Evolutionary conservation across 2,888 invertebrate genomes (phyloP).

Genomic region (Vesta saturnalis): DNA sequence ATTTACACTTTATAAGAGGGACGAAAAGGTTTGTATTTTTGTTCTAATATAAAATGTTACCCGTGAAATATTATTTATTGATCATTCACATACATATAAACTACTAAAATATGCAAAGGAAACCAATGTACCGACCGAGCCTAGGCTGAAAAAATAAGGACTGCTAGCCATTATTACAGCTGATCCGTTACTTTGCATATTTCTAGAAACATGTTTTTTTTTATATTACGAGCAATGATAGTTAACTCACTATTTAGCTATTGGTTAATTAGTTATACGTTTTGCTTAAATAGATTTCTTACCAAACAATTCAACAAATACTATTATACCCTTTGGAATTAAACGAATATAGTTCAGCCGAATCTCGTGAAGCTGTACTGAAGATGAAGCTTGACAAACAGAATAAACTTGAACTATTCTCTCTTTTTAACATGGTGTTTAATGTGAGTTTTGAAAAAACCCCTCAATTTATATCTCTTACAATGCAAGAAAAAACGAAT

Average conservation of each 20-base stretch:
- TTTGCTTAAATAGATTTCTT: conserved; percentile 52
- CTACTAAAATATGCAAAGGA: no score
- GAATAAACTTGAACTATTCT: conserved; percentile 57
- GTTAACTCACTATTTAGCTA: no score
- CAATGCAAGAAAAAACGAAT: conserved; percentile 48
- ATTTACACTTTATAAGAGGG: conserved; percentile 55
- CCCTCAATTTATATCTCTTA: conserved; percentile 47
- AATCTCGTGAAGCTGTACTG: conserved; percentile 60
- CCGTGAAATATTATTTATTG: no score
- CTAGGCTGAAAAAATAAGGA: no score
- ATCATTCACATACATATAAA: no score
- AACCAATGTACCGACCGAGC: no score
- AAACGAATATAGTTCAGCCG: conserved; percentile 48
- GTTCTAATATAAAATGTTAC: no score
- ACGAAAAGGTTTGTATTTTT: no score
- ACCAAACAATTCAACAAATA: conserved; percentile 61
- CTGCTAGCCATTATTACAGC: no score
- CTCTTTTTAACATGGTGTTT: conserved; percentile 64
- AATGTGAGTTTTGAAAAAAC: conserved; percentile 60
- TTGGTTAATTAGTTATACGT: conserved; percentile 52
- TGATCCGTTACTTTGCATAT: no score
- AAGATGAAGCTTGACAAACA: conserved; percentile 50
- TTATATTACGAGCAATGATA: no score
- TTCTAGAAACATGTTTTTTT: no score
- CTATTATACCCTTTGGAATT: conserved; percentile 61